Evolutionary conservation across 2,113 vertebrate species (phyloP).

Genomic region (Ibidorhyncha struthersii): DNA sequence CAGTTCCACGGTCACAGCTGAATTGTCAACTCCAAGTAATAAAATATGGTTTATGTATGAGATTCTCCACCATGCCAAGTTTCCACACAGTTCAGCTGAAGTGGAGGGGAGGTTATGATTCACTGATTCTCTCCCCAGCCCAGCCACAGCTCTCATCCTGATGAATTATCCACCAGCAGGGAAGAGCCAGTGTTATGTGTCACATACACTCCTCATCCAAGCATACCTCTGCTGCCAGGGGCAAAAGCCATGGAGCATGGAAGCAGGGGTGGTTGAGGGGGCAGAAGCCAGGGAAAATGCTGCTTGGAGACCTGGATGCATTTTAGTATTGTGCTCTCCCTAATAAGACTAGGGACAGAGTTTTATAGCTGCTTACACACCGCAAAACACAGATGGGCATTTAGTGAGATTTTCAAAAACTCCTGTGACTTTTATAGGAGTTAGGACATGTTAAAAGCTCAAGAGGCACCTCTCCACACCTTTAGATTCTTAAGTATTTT

Average conservation of each 20-base stretch:
- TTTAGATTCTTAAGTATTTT: background rate
- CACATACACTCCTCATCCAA: background rate
- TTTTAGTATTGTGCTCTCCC: background rate
- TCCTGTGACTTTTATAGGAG: background rate
- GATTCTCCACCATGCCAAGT: constrained; percentile 6
- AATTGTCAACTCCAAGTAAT: constrained; percentile 24
- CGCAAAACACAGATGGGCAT: background rate
- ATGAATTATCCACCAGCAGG: background rate
- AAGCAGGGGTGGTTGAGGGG: background rate
- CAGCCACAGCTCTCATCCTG: background rate
- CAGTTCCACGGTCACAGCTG: background rate
- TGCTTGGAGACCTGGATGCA: background rate
- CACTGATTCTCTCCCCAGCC: background rate
- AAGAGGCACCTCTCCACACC: background rate
- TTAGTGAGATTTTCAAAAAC: background rate
- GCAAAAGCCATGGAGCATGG: background rate
- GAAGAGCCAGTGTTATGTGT: background rate
- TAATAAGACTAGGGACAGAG: background rate
- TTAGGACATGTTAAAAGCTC: background rate
- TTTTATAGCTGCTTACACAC: background rate
- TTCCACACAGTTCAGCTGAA: constrained; percentile 29
- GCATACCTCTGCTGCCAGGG: background rate
- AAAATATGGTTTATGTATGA: background rate
- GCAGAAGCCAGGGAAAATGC: background rate
- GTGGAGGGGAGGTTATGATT: background rate